A percentile compares a stretch with the other conserved stretches of the same genome.
Conservation (phyloP, 2,797 vertebrate species). For the Propithecus perrieri region DNA sequence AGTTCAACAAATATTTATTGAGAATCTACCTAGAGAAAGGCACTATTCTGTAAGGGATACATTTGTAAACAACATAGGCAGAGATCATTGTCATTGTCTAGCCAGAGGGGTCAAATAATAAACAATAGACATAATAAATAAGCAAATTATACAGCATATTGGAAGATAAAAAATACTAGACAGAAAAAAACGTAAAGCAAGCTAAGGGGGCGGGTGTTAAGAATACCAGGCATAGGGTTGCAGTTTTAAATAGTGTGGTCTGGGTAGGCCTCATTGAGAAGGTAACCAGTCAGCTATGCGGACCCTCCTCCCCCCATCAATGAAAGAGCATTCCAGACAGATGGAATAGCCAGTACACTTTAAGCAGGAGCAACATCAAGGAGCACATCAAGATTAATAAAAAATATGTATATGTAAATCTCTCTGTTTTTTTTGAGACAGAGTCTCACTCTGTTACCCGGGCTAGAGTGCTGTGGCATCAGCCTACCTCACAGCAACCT, state of each 20-base stretch:
- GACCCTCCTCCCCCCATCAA: background rate
- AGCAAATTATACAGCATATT: background rate
- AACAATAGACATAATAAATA: background rate
- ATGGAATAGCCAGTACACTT: background rate
- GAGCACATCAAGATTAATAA: background rate
- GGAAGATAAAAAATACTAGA: background rate
- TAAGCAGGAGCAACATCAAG: background rate
- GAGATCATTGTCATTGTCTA: background rate
- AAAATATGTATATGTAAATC: background rate
- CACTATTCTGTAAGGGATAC: background rate
- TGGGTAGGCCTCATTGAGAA: background rate
- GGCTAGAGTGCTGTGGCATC: too few species aligned
- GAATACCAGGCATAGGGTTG: background rate
- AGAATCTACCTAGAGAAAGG: background rate
- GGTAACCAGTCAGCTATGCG: background rate
- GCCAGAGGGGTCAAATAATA: background rate
- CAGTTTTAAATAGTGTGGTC: background rate
- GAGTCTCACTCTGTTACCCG: too few species aligned
- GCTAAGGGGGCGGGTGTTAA: too few species aligned
- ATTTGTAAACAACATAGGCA: background rate
- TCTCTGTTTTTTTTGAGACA: too few species aligned
- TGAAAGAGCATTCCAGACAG: background rate
- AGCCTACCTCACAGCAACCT: too few species aligned
- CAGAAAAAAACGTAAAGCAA: background rate
- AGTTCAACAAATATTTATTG: background rate